phyloP scores from a whole-genome alignment of 2,113 vertebrate genomes.

The Lathamus discolor region DNA sequence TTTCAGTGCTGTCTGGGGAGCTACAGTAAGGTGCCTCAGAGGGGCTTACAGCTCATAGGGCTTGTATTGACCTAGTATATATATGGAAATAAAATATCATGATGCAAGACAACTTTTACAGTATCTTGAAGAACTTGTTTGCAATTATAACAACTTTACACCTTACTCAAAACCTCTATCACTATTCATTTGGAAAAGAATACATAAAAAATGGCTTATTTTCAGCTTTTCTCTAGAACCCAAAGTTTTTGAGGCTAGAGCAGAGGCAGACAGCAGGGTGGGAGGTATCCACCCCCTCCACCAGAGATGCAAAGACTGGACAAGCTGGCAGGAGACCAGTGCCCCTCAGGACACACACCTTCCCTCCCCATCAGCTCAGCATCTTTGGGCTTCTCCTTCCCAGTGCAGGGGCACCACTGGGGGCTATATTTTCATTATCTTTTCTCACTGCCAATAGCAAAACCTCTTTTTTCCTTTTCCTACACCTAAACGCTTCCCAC shows the following conservation, averaged over 20 bases:
- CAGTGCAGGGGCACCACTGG: background rate
- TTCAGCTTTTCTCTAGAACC: background rate
- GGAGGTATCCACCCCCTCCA: background rate
- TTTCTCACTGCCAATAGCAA: background rate
- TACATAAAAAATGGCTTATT: background rate
- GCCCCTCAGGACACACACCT: rapidly evolving
- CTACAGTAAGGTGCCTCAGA: background rate
- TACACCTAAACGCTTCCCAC: background rate
- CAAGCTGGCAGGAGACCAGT: background rate
- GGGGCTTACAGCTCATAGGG: background rate
- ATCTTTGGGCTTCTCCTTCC: background rate
- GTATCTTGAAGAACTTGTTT: background rate
- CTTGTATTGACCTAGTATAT: background rate
- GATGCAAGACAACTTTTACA: background rate
- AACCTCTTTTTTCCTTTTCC: background rate
- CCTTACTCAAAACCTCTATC: background rate
- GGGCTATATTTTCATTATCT: background rate
- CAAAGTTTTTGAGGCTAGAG: background rate
- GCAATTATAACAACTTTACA: background rate
- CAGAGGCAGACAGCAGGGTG: rapidly evolving
- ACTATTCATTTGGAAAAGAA: background rate
- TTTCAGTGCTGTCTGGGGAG: background rate
- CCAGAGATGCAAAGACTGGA: background rate
- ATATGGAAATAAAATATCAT: background rate
- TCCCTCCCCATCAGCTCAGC: background rate